Conservation (phyloP, 2,888 invertebrate species). For the Stratiomys singularior region DNA sequence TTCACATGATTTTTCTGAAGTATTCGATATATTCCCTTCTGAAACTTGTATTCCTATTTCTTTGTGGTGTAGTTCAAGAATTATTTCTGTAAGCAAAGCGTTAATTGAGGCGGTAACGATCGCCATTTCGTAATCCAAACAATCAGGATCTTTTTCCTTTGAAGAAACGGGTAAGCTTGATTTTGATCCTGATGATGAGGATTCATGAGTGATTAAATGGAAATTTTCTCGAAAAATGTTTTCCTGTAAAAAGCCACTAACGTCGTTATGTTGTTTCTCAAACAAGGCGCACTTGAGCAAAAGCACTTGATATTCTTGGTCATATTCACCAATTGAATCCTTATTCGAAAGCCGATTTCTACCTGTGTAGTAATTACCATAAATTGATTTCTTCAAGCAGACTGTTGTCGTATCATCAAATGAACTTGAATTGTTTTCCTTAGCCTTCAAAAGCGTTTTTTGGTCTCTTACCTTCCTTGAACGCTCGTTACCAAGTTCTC, state of each 20-base stretch:
- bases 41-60: conserved; percentile 8
- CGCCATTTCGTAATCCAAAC: too few relatives aligned
- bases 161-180: too few relatives aligned
- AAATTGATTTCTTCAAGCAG: neutral
- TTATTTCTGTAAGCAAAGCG: neutral
- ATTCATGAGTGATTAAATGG: too few relatives aligned
- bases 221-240: neutral
- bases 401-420: neutral
- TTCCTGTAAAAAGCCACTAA: conserved; percentile 5
- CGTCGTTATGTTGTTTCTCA: conserved; percentile 6
- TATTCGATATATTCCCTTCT: neutral
- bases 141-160: too few relatives aligned
- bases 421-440: neutral
- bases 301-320: conserved; percentile 7
- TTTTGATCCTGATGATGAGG: too few relatives aligned
- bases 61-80: neutral
- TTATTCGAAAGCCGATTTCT: conserved; percentile 19
- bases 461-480: neutral
- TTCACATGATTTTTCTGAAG: neutral
- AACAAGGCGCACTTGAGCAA: neutral
- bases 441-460: neutral
- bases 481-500: neutral
- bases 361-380: conserved; percentile 29
- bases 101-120: too few relatives aligned
- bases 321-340: neutral